A percentile compares a stretch with the other conserved stretches of the same genome.
Conservation (phyloP, 2,797 vertebrate genomes). For the Hippopotamyrus pictus region DNA sequence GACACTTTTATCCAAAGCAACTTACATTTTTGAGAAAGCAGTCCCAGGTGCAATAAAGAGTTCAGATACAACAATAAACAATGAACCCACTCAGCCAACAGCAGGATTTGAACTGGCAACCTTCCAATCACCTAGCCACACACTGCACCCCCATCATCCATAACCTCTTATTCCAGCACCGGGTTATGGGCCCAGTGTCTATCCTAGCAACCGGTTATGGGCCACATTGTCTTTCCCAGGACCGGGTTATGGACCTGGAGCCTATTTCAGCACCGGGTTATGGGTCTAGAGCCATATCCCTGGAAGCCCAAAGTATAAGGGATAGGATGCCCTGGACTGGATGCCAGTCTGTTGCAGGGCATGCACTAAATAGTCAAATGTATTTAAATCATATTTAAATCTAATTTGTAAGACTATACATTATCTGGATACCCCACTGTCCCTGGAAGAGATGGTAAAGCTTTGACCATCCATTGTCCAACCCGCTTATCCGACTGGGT, state of each 20-base stretch:
- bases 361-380: neutral
- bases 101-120: neutral
- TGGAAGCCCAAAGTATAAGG: neutral
- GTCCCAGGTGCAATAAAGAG: neutral
- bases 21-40: neutral
- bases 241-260: neutral
- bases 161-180: neutral
- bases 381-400: neutral
- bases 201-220: neutral
- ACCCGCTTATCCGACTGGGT: no score
- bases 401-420: neutral
- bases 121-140: neutral
- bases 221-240: neutral
- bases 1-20: neutral
- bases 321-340: neutral
- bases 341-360: neutral
- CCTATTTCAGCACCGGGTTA: neutral
- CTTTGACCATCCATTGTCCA: no score
- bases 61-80: neutral
- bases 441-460: neutral
- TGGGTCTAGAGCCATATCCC: neutral
- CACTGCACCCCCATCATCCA: neutral
- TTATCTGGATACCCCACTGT: neutral
- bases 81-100: neutral
- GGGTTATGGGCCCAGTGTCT: neutral